phyloP scores from a whole-genome alignment of 2,113 vertebrate species.

The Pardalotus punctatus region DNA sequence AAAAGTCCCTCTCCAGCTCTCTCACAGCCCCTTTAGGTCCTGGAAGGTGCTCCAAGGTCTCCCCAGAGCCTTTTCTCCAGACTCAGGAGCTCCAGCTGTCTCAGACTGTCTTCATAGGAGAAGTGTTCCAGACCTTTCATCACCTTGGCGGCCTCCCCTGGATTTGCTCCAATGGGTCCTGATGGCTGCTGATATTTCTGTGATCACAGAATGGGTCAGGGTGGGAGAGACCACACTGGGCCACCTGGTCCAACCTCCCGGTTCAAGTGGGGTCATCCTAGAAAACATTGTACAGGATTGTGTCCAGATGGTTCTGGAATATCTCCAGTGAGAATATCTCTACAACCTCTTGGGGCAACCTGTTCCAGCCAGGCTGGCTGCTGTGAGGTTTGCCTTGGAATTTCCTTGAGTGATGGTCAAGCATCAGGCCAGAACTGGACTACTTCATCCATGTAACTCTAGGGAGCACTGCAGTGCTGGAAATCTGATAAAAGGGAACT shows the following conservation, averaged over 20 bases:
- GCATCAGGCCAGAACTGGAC: neutral
- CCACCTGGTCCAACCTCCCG: neutral
- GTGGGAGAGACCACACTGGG: no score
- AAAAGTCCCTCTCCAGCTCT: neutral
- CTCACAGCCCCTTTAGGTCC: neutral
- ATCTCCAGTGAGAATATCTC: neutral
- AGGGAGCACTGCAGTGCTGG: conserved; percentile 17
- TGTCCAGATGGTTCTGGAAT: neutral
- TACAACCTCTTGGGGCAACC: neutral
- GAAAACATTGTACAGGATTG: neutral
- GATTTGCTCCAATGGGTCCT: neutral
- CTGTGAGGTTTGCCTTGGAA: neutral
- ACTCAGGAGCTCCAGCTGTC: neutral
- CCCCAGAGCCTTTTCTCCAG: neutral
- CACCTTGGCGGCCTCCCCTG: neutral
- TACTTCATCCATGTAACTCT: neutral
- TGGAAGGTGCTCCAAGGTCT: neutral
- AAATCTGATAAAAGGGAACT: neutral
- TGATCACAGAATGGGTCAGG: fast-evolving
- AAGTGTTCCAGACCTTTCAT: neutral
- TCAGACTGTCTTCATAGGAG: neutral
- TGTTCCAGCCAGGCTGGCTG: neutral
- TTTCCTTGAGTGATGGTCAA: neutral
- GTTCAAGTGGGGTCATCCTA: neutral
- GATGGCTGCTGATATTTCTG: neutral